Base-by-base conservation (phyloP, 2,113 vertebrate species). In the Heterotis niloticus region DNA sequence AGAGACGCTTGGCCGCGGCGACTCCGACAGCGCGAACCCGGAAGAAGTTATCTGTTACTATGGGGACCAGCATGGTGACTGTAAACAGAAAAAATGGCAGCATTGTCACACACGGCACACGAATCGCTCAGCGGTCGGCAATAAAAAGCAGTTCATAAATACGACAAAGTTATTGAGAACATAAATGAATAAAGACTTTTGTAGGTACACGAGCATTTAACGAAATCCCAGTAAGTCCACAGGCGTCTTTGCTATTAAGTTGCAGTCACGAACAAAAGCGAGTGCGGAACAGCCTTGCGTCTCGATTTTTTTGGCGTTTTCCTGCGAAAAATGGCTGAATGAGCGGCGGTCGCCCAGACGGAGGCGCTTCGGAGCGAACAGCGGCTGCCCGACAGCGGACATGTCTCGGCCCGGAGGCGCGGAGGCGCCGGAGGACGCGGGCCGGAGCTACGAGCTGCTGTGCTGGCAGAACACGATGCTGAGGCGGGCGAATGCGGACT, bases 371-470 rank as follows among this genome's bases (percentile, higher is more conserved):
- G 23, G 70, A 74, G 52, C 83, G 77, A 23, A 44, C 64, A 51
- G 74, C 83, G 83, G 23, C 83, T 79, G 56, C 81, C 84, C 59
- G 87, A 54, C 16, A 84, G 79, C 52, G 85, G 85, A 82, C 85
- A 91, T 86, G 84, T 86, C 85, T 86, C 83, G 88, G 88, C 88
- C 91, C 90, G 34, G 34, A 44, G 34, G 34, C 2, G 60, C 20
- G 60, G 20, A 62, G 14, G 60, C 20, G 4, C 5, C 12, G 20
- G 20, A 17, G 60, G 1, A 66, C 11, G 64, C 44, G 12, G 79
- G 70, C 20, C 77, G 83, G 64, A 79, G 69, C 0, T 0, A 69
- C 60, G 79, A 17, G 0, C n/a, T 56, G n/a, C 69, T 86, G 77
- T 7, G 52, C 20, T 67, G 44, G 11, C 20, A 81, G 79, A 84